Evolutionary conservation across 2,113 vertebrate genomes (phyloP).

Genomic region (Sigmodon hispidus): DNA sequence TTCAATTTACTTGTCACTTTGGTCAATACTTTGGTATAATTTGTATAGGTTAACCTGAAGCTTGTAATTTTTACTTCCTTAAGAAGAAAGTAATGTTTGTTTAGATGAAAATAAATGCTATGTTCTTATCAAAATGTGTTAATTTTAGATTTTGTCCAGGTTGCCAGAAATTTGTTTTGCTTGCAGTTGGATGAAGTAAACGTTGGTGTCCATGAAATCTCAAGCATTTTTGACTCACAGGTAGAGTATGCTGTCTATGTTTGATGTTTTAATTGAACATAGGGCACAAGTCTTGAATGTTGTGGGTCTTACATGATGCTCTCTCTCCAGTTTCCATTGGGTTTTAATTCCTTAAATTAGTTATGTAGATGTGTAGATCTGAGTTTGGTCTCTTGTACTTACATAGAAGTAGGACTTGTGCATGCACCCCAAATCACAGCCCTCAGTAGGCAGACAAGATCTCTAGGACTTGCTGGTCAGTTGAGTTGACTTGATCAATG

Average conservation of each 20-base stretch:
- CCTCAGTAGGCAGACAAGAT: neutral
- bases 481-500: neutral
- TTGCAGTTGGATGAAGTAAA: slow-evolving; percentile 83
- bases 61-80: neutral
- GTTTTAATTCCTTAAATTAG: neutral
- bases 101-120: slow-evolving; percentile 43
- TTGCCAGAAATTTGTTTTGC: slow-evolving; percentile 88
- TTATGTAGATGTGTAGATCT: neutral
- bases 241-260: slow-evolving; percentile 64
- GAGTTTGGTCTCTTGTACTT: neutral
- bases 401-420: neutral
- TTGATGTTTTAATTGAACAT: neutral
- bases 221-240: slow-evolving; percentile 84
- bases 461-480: neutral
- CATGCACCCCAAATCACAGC: no score
- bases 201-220: slow-evolving; percentile 79
- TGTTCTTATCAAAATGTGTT: slow-evolving; percentile 58
- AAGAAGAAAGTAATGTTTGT: slow-evolving; percentile 20
- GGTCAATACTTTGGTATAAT: slow-evolving; percentile 44
- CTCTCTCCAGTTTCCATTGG: neutral
- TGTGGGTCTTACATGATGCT: neutral
- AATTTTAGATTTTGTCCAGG: slow-evolving; percentile 89
- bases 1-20: neutral
- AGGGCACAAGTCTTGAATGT: neutral
- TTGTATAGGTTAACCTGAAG: neutral